Evolutionary conservation across 1,140 invertebrate genomes (phyloP).

Genomic region (Drosophila sulfurigaster): DNA sequence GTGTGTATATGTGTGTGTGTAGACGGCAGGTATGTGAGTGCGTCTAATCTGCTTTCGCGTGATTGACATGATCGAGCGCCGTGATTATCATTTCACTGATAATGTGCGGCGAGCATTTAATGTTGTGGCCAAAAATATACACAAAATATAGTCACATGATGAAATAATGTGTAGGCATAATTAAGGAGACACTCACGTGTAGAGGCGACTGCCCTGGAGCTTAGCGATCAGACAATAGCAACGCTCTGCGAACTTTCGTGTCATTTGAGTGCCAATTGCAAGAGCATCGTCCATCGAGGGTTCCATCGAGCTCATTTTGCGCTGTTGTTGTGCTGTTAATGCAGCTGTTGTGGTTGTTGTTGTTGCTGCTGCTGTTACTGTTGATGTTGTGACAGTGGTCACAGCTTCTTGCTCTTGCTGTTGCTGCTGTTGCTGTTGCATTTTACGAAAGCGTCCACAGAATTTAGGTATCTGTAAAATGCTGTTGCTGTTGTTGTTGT

Average conservation of each 20-base stretch:
- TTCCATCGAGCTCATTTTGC: constrained; percentile 73
- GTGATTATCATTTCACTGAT: constrained; percentile 60
- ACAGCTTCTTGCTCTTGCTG: constrained; percentile 20
- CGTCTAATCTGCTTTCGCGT: constrained; percentile 38
- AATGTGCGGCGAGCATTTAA: constrained; percentile 15
- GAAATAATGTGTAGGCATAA: constrained; percentile 4
- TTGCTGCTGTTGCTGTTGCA: constrained; percentile 42
- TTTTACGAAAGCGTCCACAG: constrained; percentile 66
- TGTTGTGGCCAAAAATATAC: background rate
- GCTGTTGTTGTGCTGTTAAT: constrained; percentile 66
- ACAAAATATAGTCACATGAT: constrained; percentile 47
- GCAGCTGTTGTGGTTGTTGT: constrained; percentile 15
- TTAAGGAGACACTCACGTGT: constrained; percentile 65
- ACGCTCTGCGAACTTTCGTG: constrained; percentile 69
- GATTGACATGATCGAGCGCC: constrained; percentile 59
- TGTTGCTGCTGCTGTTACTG: constrained; percentile 18
- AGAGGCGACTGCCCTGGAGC: constrained; percentile 71
- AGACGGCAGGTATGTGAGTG: constrained; percentile 10
- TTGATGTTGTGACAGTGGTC: background rate
- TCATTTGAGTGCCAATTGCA: constrained; percentile 78
- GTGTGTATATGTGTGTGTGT: constrained; percentile 5
- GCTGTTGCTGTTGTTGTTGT: constrained; percentile 40
- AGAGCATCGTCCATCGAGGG: constrained; percentile 79
- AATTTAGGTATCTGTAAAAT: constrained; percentile 60
- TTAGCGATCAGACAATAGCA: constrained; percentile 61